phyloP scores from a whole-genome alignment of 2,797 vertebrate species.

The Catamblyrhynchus diadema region DNA sequence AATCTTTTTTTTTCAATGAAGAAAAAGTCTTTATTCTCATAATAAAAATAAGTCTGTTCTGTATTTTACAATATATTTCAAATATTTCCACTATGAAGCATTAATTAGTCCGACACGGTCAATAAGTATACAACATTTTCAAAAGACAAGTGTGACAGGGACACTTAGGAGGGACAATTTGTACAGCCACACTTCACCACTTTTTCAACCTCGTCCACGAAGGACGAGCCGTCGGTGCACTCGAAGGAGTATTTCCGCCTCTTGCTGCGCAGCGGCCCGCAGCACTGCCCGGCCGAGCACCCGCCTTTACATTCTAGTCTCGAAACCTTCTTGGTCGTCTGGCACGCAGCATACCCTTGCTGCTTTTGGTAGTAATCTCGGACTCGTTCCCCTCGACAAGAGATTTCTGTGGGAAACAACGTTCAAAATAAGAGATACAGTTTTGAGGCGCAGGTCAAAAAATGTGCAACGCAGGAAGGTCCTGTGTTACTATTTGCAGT shows the following conservation, averaged over 20 bases:
- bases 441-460: neutral
- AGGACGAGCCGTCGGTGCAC: slow-evolving; percentile 96
- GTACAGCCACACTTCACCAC: slow-evolving; percentile 96
- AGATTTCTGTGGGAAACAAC: slow-evolving; percentile 84
- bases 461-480: neutral
- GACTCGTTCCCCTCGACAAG: slow-evolving; percentile 96
- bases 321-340: slow-evolving; percentile 98
- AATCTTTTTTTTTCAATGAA: slow-evolving; percentile 77
- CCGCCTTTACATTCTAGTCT: slow-evolving; percentile 92
- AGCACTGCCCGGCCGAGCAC: slow-evolving; percentile 88
- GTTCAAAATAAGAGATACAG: neutral
- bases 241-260: slow-evolving; percentile 98
- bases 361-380: slow-evolving; percentile 98
- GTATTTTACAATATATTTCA: slow-evolving; percentile 99
- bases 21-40: slow-evolving; percentile 89
- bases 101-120: slow-evolving; percentile 88
- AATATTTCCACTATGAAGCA: slow-evolving; percentile 94
- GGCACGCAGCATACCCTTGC: slow-evolving; percentile 98
- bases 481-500: neutral
- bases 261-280: slow-evolving; percentile 92
- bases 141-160: slow-evolving; percentile 44
- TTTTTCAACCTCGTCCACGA: slow-evolving; percentile 97
- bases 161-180: slow-evolving; percentile 86
- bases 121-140: slow-evolving; percentile 74
- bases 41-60: slow-evolving; percentile 99